Percentiles rank a stretch among this genome's conserved stretches.
phyloP scores from a whole-genome alignment of 2,797 vertebrate genomes.

The Meda fulgida region DNA sequence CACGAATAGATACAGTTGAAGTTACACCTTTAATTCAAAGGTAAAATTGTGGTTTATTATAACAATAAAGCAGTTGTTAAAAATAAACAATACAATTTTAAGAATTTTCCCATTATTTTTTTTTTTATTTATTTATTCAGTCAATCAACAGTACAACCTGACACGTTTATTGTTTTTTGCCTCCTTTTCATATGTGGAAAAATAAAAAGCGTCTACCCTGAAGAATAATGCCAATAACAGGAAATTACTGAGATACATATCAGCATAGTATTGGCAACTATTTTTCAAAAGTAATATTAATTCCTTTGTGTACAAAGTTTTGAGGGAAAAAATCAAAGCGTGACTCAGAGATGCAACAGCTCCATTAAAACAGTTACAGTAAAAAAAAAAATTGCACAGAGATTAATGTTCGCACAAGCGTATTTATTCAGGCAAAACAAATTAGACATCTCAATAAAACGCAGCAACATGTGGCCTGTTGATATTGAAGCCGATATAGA shows the following conservation, averaged over 20 bases:
- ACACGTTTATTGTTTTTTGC: background rate
- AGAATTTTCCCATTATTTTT: background rate
- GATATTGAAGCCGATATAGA: slow-evolving; percentile 49
- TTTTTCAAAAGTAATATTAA: background rate
- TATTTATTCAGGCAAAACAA: slow-evolving; percentile 63
- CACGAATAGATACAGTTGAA: background rate
- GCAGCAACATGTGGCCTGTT: slow-evolving; percentile 49
- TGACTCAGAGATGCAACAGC: background rate
- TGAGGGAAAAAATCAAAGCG: background rate
- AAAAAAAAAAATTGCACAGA: background rate
- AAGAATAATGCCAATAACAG: background rate
- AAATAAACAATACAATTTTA: background rate
- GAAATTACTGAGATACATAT: background rate
- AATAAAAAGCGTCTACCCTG: background rate
- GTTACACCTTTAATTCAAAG: background rate
- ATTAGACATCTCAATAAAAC: slow-evolving; percentile 50
- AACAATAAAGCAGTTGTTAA: background rate
- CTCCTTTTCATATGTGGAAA: background rate
- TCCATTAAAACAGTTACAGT: background rate
- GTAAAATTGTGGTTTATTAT: background rate
- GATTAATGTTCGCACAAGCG: slow-evolving; percentile 44
- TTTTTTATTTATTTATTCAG: no score
- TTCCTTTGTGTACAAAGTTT: background rate
- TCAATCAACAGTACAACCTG: background rate
- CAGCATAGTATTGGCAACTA: background rate